Conservation (phyloP, 2,113 vertebrate genomes). For the Mystacornis crossleyi region DNA sequence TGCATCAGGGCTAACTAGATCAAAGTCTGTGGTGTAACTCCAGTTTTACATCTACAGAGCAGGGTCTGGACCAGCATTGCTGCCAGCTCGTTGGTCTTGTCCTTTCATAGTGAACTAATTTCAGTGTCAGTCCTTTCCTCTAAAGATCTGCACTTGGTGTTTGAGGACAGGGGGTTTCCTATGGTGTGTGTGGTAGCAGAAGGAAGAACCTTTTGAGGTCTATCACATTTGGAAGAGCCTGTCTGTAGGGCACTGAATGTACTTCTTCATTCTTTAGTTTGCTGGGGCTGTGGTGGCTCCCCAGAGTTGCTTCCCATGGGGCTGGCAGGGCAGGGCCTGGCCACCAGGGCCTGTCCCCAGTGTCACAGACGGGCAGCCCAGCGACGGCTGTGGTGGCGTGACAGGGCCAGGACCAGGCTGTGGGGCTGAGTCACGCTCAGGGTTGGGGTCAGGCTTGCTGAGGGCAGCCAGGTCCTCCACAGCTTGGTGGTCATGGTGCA, state of each 20-base stretch:
- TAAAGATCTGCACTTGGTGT: neutral
- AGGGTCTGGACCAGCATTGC: neutral
- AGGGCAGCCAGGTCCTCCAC: neutral
- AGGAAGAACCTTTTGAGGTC: neutral
- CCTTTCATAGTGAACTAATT: neutral
- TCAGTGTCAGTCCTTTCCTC: neutral
- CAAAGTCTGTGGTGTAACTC: neutral
- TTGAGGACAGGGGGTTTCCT: neutral
- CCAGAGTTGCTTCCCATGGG: rapidly evolving
- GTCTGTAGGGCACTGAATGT: neutral
- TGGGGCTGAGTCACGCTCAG: neutral
- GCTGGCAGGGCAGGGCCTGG: neutral
- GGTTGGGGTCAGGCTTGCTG: neutral
- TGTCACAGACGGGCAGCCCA: rapidly evolving
- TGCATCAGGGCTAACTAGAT: neutral
- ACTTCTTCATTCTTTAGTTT: neutral
- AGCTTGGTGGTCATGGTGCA: rapidly evolving
- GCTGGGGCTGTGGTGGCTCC: neutral
- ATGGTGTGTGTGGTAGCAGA: rapidly evolving
- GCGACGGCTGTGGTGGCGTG: rapidly evolving
- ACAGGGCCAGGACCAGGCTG: rapidly evolving
- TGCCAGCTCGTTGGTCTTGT: neutral
- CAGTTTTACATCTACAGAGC: neutral
- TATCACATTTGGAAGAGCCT: neutral
- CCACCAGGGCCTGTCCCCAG: rapidly evolving